Evolutionary conservation across 2,113 vertebrate genomes (phyloP).

Genomic region (Nicator chloris): DNA sequence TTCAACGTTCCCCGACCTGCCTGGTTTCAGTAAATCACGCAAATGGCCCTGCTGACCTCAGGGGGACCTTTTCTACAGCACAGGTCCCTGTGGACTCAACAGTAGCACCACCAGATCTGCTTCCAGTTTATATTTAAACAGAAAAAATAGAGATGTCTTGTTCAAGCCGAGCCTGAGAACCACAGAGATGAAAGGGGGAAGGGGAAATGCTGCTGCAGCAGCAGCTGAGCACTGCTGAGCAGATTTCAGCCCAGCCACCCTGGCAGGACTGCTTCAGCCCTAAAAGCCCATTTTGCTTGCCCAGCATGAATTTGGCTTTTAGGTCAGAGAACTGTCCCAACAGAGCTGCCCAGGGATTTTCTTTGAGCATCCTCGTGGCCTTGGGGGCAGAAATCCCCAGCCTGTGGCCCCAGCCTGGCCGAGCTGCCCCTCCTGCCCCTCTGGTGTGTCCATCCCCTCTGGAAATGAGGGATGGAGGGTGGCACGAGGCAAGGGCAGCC

Average conservation of each 20-base stretch:
- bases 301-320: background rate
- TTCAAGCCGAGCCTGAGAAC: background rate
- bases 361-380: background rate
- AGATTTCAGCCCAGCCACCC: background rate
- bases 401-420: background rate
- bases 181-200: background rate
- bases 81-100: background rate
- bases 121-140: background rate
- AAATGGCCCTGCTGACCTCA: background rate
- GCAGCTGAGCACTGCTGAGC: background rate
- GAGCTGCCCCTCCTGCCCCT: background rate
- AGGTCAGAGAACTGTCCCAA: background rate
- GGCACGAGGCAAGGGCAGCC: fast-evolving
- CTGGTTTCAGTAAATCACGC: background rate
- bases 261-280: background rate
- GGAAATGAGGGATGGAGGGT: fast-evolving
- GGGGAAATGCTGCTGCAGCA: background rate
- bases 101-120: background rate
- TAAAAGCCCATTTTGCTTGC: background rate
- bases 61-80: background rate
- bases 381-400: background rate
- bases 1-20: fast-evolving
- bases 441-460: background rate
- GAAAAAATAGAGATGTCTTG: background rate
- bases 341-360: background rate